phyloP scores from a whole-genome alignment of 2,888 invertebrate genomes.

The Plutella xylostella region DNA sequence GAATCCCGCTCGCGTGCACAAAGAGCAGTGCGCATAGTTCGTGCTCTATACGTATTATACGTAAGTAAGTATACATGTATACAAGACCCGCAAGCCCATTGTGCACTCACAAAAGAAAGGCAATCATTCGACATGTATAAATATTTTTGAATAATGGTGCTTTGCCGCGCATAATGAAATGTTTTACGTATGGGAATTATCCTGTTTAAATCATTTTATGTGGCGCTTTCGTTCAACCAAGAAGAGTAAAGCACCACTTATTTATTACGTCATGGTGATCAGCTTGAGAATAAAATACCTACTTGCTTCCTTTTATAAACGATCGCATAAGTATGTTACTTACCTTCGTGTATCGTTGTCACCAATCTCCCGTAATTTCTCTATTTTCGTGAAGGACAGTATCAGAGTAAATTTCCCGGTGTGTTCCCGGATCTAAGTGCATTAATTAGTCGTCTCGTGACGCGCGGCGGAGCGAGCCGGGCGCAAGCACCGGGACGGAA shows the following conservation, averaged over 20 bases:
- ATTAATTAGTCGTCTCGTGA: slow-evolving; percentile 52
- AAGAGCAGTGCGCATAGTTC: slow-evolving; percentile 48
- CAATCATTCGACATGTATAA: slow-evolving; percentile 70
- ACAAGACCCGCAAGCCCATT: slow-evolving; percentile 54
- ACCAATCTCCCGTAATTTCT: background rate
- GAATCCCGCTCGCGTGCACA: slow-evolving; percentile 56
- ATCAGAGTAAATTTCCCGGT: slow-evolving; percentile 39
- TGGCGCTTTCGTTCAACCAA: no score
- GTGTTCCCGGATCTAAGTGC: slow-evolving; percentile 56
- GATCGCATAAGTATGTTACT: background rate
- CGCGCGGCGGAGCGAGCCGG: slow-evolving; percentile 36
- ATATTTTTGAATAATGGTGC: slow-evolving; percentile 66
- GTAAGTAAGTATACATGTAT: no score
- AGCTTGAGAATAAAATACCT: no score
- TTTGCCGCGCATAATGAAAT: slow-evolving; percentile 60
- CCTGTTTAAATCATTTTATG: slow-evolving; percentile 51
- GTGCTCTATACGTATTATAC: no score
- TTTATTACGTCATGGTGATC: no score
- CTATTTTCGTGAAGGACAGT: background rate
- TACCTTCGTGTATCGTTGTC: no score
- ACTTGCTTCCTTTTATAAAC: background rate
- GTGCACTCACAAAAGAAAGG: slow-evolving; percentile 66
- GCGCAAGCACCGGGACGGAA: background rate
- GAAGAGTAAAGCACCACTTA: no score
- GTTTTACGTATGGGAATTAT: slow-evolving; percentile 64